Evolutionary conservation across 2,888 invertebrate species (phyloP), one percentile per base, ranked within the genome.

Genomic region (Chaetogeoica ovagalla): DNA sequence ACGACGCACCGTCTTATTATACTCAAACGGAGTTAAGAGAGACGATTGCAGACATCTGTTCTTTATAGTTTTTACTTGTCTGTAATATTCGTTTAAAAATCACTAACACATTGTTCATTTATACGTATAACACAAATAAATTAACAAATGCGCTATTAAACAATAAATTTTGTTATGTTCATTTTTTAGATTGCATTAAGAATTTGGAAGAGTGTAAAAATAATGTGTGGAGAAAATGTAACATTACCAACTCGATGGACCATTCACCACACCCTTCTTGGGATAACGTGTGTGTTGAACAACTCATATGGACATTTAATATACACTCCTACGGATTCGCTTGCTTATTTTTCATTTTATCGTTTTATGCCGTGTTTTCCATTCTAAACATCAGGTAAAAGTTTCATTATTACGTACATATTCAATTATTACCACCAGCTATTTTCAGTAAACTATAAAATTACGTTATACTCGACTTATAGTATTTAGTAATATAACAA

Each of bases 251-350:
- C 55, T 55, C 17, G n/a, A 15, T 39, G 15, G 79, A 79, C 13
- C 79, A 79, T 57, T 79, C 79, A 1, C 79, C 79, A n/a, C 79
- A 79, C 23, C 83, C 83, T 43, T 75, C 83, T 5, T 83, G 83
- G 83, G 81, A 82, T 30, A 70, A 81, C 19, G 79, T 79, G n/a
- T 79, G 79, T 9, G 70, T 79, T 13, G 82, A 83, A 37, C 82
- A 82, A 55, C 85, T 89, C 83, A 86, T 86, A 83, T 89, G 88
- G 88, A 86, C 87, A 62, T 89, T 90, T 85, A 86, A 88, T 73
- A 84, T 89, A 60, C 90, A 90, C 85, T 87, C 88, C 21, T 89
- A 89, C 83, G 88, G 89, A 69, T 88, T 89, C 83, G 89, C 88
- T 81, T 87, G 88, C 82, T 87, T 89, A 81, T 90, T 89, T 86